Percentiles rank a stretch among this genome's conserved stretches.
These are phyloP conservation scores for Sarcophaga rosellei DNA, from an alignment of 2,888 invertebrate species.

Conservation along the genomic window DNA sequence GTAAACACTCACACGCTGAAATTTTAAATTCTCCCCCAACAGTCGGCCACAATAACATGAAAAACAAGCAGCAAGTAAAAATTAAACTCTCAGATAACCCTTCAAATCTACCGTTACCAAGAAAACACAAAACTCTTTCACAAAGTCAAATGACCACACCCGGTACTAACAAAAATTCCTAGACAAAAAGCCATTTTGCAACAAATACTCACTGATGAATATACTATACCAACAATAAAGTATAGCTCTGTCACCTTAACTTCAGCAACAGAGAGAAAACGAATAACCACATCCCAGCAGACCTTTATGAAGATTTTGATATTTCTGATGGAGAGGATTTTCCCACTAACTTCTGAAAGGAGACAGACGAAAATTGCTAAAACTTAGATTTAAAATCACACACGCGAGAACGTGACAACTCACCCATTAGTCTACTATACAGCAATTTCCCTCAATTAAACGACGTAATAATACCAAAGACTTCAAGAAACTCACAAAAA, in stretches of 20 bases:
- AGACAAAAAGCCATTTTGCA: too few species aligned
- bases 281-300: not conserved
- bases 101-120: too few species aligned
- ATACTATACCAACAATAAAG: too few species aligned
- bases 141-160: too few species aligned
- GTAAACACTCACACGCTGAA: not conserved
- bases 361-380: not conserved
- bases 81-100: not conserved
- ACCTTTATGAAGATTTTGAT: not conserved
- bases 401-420: too few species aligned
- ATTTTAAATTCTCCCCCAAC: too few species aligned
- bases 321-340: not conserved
- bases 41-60: not conserved
- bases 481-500: not conserved
- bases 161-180: too few species aligned
- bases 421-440: conserved; percentile 1
- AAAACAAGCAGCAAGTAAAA: not conserved
- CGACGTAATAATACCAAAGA: not conserved
- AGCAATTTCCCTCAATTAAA: conserved; percentile 29
- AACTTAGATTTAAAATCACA: too few species aligned
- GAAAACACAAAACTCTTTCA: too few species aligned
- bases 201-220: too few species aligned
- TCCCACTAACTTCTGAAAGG: not conserved
- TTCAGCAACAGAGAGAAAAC: too few species aligned
- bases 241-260: too few species aligned